A percentile compares a stretch with the other conserved stretches of the same genome.
Conservation (phyloP, 2,113 vertebrate species). For the Falco punctatus region DNA sequence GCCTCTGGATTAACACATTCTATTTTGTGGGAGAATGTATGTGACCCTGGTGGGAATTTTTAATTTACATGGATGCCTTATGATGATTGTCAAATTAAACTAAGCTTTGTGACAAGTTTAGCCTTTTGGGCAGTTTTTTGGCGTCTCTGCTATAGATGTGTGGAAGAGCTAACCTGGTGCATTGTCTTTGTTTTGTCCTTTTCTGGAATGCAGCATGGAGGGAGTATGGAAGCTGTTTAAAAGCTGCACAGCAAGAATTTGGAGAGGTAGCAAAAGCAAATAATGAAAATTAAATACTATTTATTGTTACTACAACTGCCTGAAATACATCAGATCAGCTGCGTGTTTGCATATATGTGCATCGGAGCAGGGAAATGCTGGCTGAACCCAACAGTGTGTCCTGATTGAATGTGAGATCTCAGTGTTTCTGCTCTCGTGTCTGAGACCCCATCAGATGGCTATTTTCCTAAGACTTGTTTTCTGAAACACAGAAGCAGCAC, state of each 20-base stretch:
- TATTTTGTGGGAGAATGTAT: constrained; percentile 57
- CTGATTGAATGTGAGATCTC: background rate
- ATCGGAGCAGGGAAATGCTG: background rate
- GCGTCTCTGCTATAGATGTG: background rate
- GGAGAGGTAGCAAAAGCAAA: constrained; percentile 8
- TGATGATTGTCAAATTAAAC: constrained; percentile 68
- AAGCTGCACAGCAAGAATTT: background rate
- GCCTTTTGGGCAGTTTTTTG: background rate
- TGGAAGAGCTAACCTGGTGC: background rate
- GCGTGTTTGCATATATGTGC: background rate
- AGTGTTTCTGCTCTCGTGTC: background rate
- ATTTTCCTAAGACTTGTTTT: background rate
- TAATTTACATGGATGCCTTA: constrained; percentile 72
- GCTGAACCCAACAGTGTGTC: background rate
- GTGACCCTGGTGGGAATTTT: constrained; percentile 49
- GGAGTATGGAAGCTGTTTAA: background rate
- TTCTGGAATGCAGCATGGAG: background rate
- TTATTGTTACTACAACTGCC: background rate
- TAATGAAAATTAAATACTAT: background rate
- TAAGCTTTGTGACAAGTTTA: constrained; percentile 50
- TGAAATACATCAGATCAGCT: background rate
- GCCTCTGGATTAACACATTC: constrained; percentile 19
- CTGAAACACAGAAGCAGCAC: background rate
- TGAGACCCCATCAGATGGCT: background rate
- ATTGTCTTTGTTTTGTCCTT: background rate